These are phyloP conservation scores for Omphaloscelis lunosa DNA, from an alignment of 2,888 invertebrate genomes.

Conservation along the genomic window DNA sequence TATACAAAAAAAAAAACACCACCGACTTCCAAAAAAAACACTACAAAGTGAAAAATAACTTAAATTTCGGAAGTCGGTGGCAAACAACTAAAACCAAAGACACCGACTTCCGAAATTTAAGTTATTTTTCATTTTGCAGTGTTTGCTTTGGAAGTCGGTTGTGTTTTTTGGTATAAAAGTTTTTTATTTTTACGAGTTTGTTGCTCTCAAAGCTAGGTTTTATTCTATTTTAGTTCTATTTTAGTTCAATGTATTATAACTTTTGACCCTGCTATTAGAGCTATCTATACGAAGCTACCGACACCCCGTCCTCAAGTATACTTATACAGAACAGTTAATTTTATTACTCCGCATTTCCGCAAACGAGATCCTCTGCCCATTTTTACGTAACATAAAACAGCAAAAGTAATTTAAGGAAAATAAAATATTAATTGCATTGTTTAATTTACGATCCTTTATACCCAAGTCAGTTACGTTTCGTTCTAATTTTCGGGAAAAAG, in stretches of 20 bases:
- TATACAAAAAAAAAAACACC: too few relatives aligned
- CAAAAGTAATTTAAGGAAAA: slow-evolving; percentile 62
- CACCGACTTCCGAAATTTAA: too few relatives aligned
- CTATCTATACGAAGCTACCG: not conserved
- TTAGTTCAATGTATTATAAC: not conserved
- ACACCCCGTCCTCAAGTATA: slow-evolving; percentile 41
- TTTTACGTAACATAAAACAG: slow-evolving; percentile 58
- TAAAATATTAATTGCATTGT: slow-evolving; percentile 73
- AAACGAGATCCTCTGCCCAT: slow-evolving; percentile 34
- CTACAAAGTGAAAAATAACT: too few relatives aligned
- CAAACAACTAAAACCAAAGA: too few relatives aligned
- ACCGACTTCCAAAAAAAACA: too few relatives aligned
- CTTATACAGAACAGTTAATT: slow-evolving; percentile 45
- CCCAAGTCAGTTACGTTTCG: slow-evolving; percentile 61
- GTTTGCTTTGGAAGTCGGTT: too few relatives aligned
- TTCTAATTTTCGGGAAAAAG: slow-evolving; percentile 62
- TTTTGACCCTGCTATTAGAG: not conserved
- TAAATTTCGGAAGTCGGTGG: too few relatives aligned
- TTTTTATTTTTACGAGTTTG: slow-evolving; percentile 4
- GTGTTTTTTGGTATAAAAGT: too few relatives aligned
- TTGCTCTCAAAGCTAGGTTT: slow-evolving; percentile 1
- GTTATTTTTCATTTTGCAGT: too few relatives aligned
- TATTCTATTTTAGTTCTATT: slow-evolving; percentile 2
- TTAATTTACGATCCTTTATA: slow-evolving; percentile 71
- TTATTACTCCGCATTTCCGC: slow-evolving; percentile 46